These are phyloP conservation scores for Coelopa frigida DNA, from an alignment of 1,140 invertebrate species.

Conservation along the genomic window DNA sequence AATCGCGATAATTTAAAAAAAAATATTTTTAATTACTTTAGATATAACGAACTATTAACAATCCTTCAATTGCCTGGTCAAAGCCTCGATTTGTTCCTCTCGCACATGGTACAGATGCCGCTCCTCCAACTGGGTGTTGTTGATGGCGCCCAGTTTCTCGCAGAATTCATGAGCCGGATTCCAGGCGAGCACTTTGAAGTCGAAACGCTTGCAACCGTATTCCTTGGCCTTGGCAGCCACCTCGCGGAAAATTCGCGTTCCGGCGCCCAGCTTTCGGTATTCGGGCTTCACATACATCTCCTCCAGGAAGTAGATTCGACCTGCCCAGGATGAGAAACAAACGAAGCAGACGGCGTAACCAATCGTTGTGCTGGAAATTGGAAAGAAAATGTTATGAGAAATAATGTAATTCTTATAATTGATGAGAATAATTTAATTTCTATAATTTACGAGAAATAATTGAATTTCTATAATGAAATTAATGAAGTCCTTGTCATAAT, in stretches of 20 bases:
- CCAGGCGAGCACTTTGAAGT: conserved; percentile 74
- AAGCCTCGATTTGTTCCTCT: background rate
- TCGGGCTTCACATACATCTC: conserved; percentile 69
- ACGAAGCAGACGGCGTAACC: conserved; percentile 71
- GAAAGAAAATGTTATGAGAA: background rate
- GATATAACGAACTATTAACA: too few relatives aligned
- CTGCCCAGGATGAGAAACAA: conserved; percentile 71
- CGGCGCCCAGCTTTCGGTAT: conserved; percentile 59
- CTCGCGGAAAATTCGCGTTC: conserved; percentile 56
- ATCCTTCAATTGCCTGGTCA: too few relatives aligned
- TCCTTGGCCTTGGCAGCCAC: conserved; percentile 59
- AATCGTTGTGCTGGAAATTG: conserved; percentile 35
- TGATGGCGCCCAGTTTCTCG: conserved; percentile 54
- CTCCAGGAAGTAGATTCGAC: conserved; percentile 67
- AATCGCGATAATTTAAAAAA: too few relatives aligned
- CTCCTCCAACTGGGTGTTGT: conserved; percentile 55
- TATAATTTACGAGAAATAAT: background rate
- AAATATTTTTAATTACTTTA: too few relatives aligned
- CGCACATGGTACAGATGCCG: background rate
- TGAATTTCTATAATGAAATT: too few relatives aligned
- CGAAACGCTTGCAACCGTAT: conserved; percentile 53
- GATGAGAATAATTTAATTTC: background rate
- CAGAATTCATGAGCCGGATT: conserved; percentile 72
- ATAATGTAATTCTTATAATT: background rate
- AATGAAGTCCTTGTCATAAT: too few relatives aligned